Evolutionary conservation across 2,797 vertebrate species (phyloP).

Genomic region (Chromobotia macracanthus): DNA sequence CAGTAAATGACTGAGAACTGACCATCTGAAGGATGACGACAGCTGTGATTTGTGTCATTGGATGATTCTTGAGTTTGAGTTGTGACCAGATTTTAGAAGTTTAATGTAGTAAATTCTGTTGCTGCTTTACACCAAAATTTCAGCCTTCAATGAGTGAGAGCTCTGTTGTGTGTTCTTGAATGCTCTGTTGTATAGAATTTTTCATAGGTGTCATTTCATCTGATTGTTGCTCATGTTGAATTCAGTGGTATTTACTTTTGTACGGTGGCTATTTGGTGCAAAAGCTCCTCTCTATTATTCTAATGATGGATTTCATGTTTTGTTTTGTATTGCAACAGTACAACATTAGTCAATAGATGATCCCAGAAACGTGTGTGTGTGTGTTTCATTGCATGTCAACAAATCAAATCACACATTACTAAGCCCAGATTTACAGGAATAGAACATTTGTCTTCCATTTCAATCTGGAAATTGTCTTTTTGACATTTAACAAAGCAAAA

Average conservation of each 20-base stretch:
- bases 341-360: slow-evolving; percentile 53
- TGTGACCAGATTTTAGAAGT: slow-evolving; percentile 14
- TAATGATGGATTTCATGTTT: slow-evolving; percentile 54
- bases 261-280: slow-evolving; percentile 51
- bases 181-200: slow-evolving; percentile 32
- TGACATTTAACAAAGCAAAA: no score
- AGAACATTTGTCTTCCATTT: no score
- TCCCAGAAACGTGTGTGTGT: slow-evolving; percentile 11
- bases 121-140: slow-evolving; percentile 49
- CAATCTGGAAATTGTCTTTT: no score
- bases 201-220: slow-evolving; percentile 13
- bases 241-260: slow-evolving; percentile 53
- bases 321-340: slow-evolving; percentile 62
- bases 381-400: slow-evolving; percentile 7
- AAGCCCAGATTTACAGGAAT: no score
- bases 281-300: slow-evolving; percentile 38
- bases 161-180: slow-evolving; percentile 15
- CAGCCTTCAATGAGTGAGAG: slow-evolving; percentile 22
- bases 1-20: slow-evolving; percentile 1
- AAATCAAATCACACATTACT: no score
- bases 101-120: slow-evolving; percentile 16
- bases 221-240: slow-evolving; percentile 18
- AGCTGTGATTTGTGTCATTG: neutral
- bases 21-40: no score
- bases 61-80: slow-evolving; percentile 23